Percentiles rank a stretch among this genome's conserved stretches.
Conservation (phyloP, 2,113 vertebrate species). For the Calidris pygmaea region DNA sequence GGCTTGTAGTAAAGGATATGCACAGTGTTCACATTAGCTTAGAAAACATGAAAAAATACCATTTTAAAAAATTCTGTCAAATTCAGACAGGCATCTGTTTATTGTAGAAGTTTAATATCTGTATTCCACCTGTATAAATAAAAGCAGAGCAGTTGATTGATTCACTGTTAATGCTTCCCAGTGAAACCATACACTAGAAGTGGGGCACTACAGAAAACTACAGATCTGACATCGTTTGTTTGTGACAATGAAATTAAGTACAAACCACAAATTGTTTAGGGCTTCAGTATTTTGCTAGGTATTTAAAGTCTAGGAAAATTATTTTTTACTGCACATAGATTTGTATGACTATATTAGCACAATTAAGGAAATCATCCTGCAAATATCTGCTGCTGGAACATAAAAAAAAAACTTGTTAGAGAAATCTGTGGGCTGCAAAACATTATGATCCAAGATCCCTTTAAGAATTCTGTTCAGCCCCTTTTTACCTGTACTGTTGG, state of each 20-base stretch:
- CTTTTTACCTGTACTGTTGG: background rate
- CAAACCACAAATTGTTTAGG: background rate
- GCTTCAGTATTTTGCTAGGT: background rate
- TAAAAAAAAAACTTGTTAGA: background rate
- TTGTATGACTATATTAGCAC: background rate
- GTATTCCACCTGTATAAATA: slow-evolving; percentile 20
- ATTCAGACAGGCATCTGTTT: slow-evolving; percentile 3
- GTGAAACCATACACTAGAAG: background rate
- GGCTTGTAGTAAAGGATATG: slow-evolving; percentile 27
- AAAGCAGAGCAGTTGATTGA: slow-evolving; percentile 15
- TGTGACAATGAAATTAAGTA: background rate
- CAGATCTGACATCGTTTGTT: background rate
- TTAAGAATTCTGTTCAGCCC: background rate
- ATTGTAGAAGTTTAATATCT: slow-evolving; percentile 28
- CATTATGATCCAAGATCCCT: background rate
- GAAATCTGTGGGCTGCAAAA: background rate
- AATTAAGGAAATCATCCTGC: background rate
- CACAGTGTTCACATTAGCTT: background rate
- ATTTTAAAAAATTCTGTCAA: background rate
- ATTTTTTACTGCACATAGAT: background rate
- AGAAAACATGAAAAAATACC: slow-evolving; percentile 29
- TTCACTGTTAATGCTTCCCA: slow-evolving; percentile 31
- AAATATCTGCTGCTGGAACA: background rate
- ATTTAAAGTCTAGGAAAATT: background rate
- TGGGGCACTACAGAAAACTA: background rate